Evolutionary conservation across 1,140 invertebrate genomes (phyloP), one percentile per base, ranked within the genome.

Genomic region (Mamestra configurata): DNA sequence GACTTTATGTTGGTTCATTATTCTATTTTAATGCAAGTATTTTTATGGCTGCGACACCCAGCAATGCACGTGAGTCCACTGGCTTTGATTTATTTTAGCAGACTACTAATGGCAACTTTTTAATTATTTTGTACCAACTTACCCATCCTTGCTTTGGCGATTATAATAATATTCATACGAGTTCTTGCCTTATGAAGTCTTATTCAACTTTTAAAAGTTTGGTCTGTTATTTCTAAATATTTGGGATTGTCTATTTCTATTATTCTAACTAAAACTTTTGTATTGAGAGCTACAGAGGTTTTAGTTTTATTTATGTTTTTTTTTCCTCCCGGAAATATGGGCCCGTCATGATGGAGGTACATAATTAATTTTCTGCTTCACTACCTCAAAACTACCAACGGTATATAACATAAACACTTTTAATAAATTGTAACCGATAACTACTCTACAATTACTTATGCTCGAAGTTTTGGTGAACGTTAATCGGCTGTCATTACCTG

Each of bases 401-500:
- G 18, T 31, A 6, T 18, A 43, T 13, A 37, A 3, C 4, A 43
- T 8, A 37, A 27, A 31, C 24, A 10, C 31, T 71, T 27, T 40
- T 40, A 57, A 43, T 57, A 43, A 37, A 57, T 40, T 51, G 27
- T 57, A 40, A 22, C 40, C 24, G 10, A 31, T 24, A 35, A 35
- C 53, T 59, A 73, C 71, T 22, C 51, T 37, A 43, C 35, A 73
- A 73, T 73, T 73, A 73, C 71, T 73, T 73, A 57, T 8, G 40
- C 18, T 20, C 46, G 10, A 49, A 43, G 35, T 37, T 72, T 68
- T 40, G 55, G 70, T 73, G 40, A 73, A 51, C 49, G 64, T 24
- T 70, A 79, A 79, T 61, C 68, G 77, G 18, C 78, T 53, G 53
- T 70, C 59, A 49, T 73, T 73, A 73, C 24, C 59, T 35, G 76